Conservation (phyloP, 2,113 vertebrate species). For the Lichenostomus cassidix region DNA sequence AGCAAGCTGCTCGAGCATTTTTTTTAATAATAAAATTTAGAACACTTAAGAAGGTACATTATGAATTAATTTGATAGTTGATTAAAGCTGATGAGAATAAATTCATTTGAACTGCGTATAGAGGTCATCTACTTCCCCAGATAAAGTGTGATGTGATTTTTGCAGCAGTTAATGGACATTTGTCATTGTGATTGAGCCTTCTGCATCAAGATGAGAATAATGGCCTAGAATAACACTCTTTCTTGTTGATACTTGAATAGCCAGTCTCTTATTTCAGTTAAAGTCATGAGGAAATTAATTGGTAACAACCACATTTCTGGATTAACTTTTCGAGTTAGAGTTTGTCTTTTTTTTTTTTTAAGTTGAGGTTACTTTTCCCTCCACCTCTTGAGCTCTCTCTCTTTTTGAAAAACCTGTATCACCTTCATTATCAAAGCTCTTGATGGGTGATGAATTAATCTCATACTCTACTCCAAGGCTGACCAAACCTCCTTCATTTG, state of each 20-base stretch:
- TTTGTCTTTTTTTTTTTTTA: not conserved
- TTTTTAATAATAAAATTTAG: not conserved
- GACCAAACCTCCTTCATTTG: not conserved
- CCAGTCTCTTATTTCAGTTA: not conserved
- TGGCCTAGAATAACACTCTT: not conserved
- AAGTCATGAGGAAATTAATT: not conserved
- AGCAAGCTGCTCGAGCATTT: not conserved
- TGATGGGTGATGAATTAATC: not conserved
- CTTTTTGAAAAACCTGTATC: not conserved
- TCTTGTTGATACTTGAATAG: not conserved
- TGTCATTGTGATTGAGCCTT: conserved; percentile 34
- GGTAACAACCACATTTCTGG: not conserved
- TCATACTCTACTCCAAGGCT: not conserved
- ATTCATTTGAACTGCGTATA: conserved; percentile 28
- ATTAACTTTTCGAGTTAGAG: not conserved
- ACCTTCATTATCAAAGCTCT: not conserved
- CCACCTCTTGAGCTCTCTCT: not conserved
- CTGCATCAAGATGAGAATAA: conserved; percentile 15
- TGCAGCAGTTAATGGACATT: conserved; percentile 47
- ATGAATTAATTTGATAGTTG: conserved; percentile 45
- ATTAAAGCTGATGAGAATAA: conserved; percentile 53
- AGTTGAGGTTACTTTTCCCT: not conserved
- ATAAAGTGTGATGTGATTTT: conserved; percentile 9
- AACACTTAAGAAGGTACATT: not conserved
- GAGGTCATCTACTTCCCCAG: conserved; percentile 26